phyloP scores from a whole-genome alignment of 2,797 vertebrate species.

The Sciurus vulgaris region DNA sequence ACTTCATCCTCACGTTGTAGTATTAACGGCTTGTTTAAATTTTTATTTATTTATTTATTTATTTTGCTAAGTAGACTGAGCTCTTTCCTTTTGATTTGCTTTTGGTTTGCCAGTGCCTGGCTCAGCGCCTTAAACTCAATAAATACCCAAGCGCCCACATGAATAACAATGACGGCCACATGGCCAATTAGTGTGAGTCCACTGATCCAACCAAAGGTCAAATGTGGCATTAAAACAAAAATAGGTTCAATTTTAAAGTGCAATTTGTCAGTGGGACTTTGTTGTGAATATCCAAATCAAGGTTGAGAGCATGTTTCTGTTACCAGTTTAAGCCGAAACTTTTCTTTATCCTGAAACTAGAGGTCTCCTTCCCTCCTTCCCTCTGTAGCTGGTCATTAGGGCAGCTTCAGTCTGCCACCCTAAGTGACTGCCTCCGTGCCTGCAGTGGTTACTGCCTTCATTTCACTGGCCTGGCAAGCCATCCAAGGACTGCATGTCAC shows the following conservation, averaged over 20 bases:
- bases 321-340: neutral
- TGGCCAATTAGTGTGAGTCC: neutral
- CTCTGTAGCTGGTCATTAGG: neutral
- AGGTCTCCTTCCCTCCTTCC: neutral
- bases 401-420: neutral
- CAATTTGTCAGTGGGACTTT: neutral
- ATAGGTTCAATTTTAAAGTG: neutral
- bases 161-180: neutral
- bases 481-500: neutral
- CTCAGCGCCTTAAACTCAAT: neutral
- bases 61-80: neutral
- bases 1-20: neutral
- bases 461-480: neutral
- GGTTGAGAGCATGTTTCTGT: neutral
- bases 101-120: neutral
- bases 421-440: neutral
- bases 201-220: neutral
- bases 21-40: neutral
- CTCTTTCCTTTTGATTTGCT: neutral
- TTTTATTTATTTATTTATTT: neutral
- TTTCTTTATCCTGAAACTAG: neutral
- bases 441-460: neutral
- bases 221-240: neutral
- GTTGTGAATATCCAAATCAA: neutral
- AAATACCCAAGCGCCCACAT: neutral